Conservation (phyloP, 1,140 invertebrate genomes). For the Glossosoma conforme region DNA sequence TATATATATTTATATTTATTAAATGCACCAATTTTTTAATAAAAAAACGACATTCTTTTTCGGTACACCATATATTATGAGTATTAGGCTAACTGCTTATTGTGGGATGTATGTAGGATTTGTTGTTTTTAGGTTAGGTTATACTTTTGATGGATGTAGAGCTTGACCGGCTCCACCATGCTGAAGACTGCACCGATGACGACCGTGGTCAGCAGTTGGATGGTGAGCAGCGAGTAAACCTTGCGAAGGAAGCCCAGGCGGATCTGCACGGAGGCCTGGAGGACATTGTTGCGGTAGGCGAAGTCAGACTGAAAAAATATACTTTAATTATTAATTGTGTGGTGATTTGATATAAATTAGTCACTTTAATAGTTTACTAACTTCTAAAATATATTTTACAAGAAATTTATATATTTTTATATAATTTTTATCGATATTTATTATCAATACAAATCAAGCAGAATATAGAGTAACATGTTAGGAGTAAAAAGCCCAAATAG, state of each 20-base stretch:
- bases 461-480: neutral
- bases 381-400: slow-evolving; percentile 15
- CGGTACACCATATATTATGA: no score
- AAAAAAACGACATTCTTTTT: no score
- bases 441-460: neutral
- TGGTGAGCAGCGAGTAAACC: slow-evolving; percentile 72
- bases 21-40: no score
- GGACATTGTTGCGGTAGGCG: slow-evolving; percentile 64
- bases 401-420: slow-evolving; percentile 7
- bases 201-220: slow-evolving; percentile 69
- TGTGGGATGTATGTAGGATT: no score
- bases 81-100: no score
- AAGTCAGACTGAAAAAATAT: slow-evolving; percentile 56
- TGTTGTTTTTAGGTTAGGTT: no score
- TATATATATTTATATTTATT: no score
- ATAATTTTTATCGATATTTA: neutral
- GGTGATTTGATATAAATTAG: no score
- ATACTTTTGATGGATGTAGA: slow-evolving; percentile 67
- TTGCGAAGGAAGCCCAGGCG: slow-evolving; percentile 75
- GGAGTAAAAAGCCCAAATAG: neutral
- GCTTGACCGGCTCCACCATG: slow-evolving; percentile 55
- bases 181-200: slow-evolving; percentile 58
- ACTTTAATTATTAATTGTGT: no score
- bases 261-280: slow-evolving; percentile 58
- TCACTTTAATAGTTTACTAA: no score